Evolutionary conservation across 2,113 vertebrate genomes (phyloP).

Genomic region (Salvator merianae): DNA sequence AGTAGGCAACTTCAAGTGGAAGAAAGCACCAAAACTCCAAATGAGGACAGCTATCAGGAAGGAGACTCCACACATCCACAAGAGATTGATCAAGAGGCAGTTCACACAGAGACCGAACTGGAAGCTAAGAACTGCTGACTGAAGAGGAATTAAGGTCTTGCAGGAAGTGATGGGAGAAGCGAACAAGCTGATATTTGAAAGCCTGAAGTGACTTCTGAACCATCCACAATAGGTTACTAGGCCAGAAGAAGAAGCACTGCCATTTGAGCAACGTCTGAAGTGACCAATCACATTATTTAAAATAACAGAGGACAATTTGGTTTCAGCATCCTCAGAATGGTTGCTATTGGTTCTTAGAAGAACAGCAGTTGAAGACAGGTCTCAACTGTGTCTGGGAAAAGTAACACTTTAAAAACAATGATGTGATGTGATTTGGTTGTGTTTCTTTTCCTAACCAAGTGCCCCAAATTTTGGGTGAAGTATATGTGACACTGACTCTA

Average conservation of each 20-base stretch:
- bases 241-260: background rate
- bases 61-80: constrained; percentile 52
- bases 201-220: constrained; percentile 20
- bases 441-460: background rate
- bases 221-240: background rate
- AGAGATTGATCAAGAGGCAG: background rate
- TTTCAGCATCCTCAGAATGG: constrained; percentile 28
- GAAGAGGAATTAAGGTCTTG: constrained; percentile 21
- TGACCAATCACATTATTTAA: background rate
- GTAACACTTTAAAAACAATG: background rate
- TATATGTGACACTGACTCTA: fast-evolving
- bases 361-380: background rate
- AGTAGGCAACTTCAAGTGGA: constrained; percentile 78
- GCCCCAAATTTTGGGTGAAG: background rate
- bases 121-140: constrained; percentile 37
- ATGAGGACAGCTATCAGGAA: constrained; percentile 70
- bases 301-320: background rate
- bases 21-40: constrained; percentile 75
- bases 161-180: constrained; percentile 44
- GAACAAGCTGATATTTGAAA: background rate
- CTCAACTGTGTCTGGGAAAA: constrained; percentile 12
- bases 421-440: no score
- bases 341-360: background rate
- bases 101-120: background rate
- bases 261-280: background rate